Base-by-base conservation (phyloP, 2,888 invertebrate genomes). In the Amiota communis region DNA sequence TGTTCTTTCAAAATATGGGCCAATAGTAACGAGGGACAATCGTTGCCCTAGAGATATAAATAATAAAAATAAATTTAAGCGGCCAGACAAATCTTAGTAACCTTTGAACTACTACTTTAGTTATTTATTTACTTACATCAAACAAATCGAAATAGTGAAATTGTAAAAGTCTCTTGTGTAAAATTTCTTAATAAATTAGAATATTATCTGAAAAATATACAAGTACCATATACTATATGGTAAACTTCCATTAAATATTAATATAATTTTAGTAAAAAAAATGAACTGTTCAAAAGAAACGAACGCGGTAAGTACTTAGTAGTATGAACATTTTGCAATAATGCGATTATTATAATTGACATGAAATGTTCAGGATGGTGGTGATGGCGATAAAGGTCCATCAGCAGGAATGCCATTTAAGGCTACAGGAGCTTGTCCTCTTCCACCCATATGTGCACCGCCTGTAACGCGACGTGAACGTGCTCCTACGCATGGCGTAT, bases 1-100 rank as follows among this genome's bases (percentile, higher is more conserved):
- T 79, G 78, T 87, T 83, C 73, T 87, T 87, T 70, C 86, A 87
- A 67, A 87, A 87, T 61, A 78, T 84, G 84, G 63, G 67, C n/a
- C 15, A 20, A 12, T 4, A 17, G 8, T 59, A 23, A 51, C 15
- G 67, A 51, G 13, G 36, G 36, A 6, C 6, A 36, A 36, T 36
- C 36, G 36, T 36, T 36, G 36, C 36, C 36, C 36, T 6, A 36
- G 36, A 36, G 36, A 23, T 3, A 23, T 23, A 36, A 36, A 36
- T 6, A 36, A 36, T 36, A 36, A 6, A 36, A 36, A 6, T 36
- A 36, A 6, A 36, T 6, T 6, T 6, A 36, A 6, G 6, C 36
- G 36, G 6, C 36, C 36, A 6, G 36, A 4, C 36, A 6, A 36
- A 36, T 36, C 59, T 59, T 59, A 17, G 59, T 59, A 59, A 59